Conservation (phyloP, 2,797 vertebrate species). For the Tachyglossus aculeatus region DNA sequence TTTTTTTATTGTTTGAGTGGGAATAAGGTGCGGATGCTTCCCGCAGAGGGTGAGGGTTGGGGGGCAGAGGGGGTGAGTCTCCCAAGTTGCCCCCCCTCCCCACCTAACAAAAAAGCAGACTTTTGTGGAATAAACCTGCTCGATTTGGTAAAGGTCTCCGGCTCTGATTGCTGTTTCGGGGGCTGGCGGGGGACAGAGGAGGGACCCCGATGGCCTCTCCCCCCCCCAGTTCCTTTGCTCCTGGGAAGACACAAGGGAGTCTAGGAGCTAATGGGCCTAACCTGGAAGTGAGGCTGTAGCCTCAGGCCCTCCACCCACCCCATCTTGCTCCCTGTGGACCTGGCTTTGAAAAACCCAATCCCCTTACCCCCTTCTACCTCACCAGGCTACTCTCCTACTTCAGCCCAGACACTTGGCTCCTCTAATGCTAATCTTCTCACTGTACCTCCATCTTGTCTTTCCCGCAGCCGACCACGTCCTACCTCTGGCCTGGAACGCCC, state of each 20-base stretch:
- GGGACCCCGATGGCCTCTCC: neutral
- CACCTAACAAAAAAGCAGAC: constrained; percentile 42
- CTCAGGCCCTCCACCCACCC: too few species aligned
- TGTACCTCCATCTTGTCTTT: too few species aligned
- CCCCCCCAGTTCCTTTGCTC: neutral
- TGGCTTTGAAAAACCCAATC: too few species aligned
- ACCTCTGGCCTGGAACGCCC: too few species aligned
- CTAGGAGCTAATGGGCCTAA: too few species aligned
- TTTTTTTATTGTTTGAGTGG: constrained; percentile 21
- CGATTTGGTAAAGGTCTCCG: constrained; percentile 46
- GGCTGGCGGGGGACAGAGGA: neutral
- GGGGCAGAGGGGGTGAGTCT: neutral
- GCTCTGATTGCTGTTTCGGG: constrained; percentile 19
- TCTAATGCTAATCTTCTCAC: too few species aligned
- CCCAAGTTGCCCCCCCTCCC: neutral
- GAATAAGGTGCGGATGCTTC: neutral
- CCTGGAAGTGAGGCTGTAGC: too few species aligned
- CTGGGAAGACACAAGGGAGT: too few species aligned
- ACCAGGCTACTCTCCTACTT: too few species aligned
- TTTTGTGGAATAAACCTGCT: constrained; percentile 51
- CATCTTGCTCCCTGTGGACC: neutral
- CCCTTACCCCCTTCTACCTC: too few species aligned
- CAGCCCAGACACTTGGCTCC: too few species aligned
- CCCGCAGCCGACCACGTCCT: too few species aligned
- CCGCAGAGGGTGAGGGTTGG: neutral